A percentile compares a stretch with the other conserved stretches of the same genome.
phyloP scores from a whole-genome alignment of 2,888 invertebrate genomes.

The Alentia gelatinosa region DNA sequence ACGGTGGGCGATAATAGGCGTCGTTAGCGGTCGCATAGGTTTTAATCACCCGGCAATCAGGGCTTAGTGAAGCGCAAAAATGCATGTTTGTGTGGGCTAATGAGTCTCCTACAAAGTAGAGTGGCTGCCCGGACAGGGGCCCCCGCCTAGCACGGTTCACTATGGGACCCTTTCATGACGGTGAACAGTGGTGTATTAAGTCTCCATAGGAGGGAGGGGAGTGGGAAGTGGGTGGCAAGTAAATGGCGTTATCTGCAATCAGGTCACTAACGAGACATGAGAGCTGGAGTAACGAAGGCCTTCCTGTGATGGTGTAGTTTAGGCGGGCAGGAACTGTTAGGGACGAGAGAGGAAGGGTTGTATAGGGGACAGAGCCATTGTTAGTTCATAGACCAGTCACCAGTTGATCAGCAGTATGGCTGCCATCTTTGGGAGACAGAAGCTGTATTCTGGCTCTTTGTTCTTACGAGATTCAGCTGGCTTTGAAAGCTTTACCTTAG shows the following conservation, averaged over 20 bases:
- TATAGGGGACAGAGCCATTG: no score
- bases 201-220: background rate
- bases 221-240: background rate
- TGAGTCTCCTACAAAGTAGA: background rate
- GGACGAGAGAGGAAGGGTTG: no score
- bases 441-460: no score
- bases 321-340: no score
- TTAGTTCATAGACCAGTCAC: no score
- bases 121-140: background rate
- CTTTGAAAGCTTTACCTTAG: no score
- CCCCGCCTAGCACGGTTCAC: background rate
- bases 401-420: no score
- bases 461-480: no score
- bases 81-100: slow-evolving; percentile 31
- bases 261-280: slow-evolving; percentile 31
- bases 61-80: background rate
- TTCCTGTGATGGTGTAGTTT: no score
- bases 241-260: slow-evolving; percentile 43
- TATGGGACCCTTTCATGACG: background rate
- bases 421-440: no score
- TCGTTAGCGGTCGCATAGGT: slow-evolving; percentile 31
- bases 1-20: slow-evolving; percentile 12
- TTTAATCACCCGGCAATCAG: slow-evolving; percentile 27
- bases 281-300: background rate
- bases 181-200: background rate